Evolutionary conservation across 2,888 invertebrate species (phyloP), one percentile per base, ranked within the genome.

Genomic region (Hylaea fasciaria): DNA sequence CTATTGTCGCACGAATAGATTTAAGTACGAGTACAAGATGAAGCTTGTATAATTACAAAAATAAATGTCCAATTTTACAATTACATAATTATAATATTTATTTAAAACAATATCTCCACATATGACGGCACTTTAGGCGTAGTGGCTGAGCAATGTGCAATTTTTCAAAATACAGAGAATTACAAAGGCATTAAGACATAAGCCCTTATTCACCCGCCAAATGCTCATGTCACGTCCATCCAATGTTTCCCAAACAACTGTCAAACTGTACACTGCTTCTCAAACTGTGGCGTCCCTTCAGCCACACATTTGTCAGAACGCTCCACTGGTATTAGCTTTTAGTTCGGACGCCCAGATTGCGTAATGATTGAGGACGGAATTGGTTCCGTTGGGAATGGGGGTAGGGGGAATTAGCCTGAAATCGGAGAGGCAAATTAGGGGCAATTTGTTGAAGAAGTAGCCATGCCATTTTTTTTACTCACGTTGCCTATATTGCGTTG

Each of bases 371-470:
- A 44, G 41, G 55, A 16, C 16, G 44, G 41, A 49, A 55, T 55
- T 59, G 45, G 47, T 28, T 48, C 52, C 57, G 35, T 2, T 40
- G 57, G 57, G 57, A 46, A 28, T 47, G 37, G 37, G 37, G 32
- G 32, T 13, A 9, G 14, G 53, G 28, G 40, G 32, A 35, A 51
- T 49, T 50, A 46, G n/a, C 13, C 35, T 46, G 54, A 37, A 46
- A 60, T n/a, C 53, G 49, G 59, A 53, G 48, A 47, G 41, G 49
- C 53, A 54, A 59, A 59, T 57, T 46, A 41, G 32, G 45, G 52
- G 35, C 14, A 40, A 14, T 40, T 14, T 8, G 14, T 13, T 12
- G 11, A 3, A 12, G 37, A 37, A 10, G 12, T 37, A 10, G 37
- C n/a, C n/a, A n/a, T n/a, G 10, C 10, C 37, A 35, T 11, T 11